Base-by-base conservation (phyloP, 2,797 vertebrate species). In the Chrysocyon brachyurus region DNA sequence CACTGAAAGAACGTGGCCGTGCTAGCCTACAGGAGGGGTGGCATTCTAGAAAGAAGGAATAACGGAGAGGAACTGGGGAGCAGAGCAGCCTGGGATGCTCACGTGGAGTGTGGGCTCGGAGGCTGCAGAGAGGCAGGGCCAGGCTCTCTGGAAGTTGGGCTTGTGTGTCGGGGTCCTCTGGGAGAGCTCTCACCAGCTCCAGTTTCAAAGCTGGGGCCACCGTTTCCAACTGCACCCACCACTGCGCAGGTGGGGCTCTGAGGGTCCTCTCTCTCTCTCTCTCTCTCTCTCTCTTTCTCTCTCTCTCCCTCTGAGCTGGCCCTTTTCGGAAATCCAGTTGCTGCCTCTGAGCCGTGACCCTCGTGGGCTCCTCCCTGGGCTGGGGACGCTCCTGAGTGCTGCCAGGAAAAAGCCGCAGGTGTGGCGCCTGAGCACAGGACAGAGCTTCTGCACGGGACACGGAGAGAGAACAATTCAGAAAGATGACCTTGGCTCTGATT, bases 61-160 rank as follows among this genome's bases (percentile, higher is more conserved):
- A 8, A 11, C 1, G 0, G 19, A 4, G 33, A 63, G 46, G 63
- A 28, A 56, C 15, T 21, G n/a, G 70, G 84, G 56, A 66, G 22
- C 15, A 22, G 70, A 6, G 22, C 2, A 9, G 36, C 36, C 77
- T 2, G 12, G 68, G 81, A 52, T 3, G 16, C 22, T 9, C 9
- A 22, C 0, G 0, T 21, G 33, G n/a, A 12, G 31, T 0, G 1
- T 2, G 12, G 33, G 49, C 64, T 72, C 7, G 0, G 52, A 24
- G 28, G 54, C 12, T 12, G 16, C 36, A 46, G 57, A 2, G 5
- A 19, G n/a, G 22, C 24, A 19, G 54, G n/a, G 24, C 7, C 19
- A 24, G 72, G 56, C 26, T n/a, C n/a, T 40, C n/a, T 4, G 57
- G 86, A 5, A 82, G 28, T 4, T n/a, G 12, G 1, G 16, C 26